phyloP scores from a whole-genome alignment of 2,888 invertebrate genomes.

The Euclidia mi region DNA sequence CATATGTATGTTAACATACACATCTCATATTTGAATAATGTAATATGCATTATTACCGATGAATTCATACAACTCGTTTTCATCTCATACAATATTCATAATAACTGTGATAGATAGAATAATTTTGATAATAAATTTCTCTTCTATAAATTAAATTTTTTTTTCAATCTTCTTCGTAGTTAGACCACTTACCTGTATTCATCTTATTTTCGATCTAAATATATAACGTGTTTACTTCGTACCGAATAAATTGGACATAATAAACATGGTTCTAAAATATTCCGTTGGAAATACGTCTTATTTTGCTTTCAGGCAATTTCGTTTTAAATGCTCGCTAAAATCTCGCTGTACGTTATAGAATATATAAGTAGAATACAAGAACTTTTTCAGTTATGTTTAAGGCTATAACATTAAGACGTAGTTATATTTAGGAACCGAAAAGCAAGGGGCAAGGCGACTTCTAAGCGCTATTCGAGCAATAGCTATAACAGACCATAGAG shows the following conservation, averaged over 20 bases:
- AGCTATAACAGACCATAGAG: too few relatives aligned
- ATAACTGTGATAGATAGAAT: background rate
- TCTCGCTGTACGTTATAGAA: too few relatives aligned
- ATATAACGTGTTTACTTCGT: background rate
- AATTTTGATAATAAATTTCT: background rate
- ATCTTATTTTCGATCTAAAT: background rate
- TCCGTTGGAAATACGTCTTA: background rate
- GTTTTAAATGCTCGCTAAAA: too few relatives aligned
- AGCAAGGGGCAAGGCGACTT: too few relatives aligned
- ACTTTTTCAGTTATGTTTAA: too few relatives aligned
- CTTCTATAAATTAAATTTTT: background rate
- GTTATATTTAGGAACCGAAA: too few relatives aligned
- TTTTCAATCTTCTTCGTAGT: conserved; percentile 2
- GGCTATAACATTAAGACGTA: too few relatives aligned
- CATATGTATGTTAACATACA: too few relatives aligned
- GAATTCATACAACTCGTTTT: conserved; percentile 3
- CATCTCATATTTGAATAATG: too few relatives aligned
- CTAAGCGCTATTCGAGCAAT: too few relatives aligned
- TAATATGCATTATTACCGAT: too few relatives aligned
- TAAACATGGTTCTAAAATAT: background rate
- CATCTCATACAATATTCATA: conserved; percentile 6
- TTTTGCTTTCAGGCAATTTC: background rate
- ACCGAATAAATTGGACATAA: background rate
- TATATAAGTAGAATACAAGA: too few relatives aligned
- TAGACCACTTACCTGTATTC: background rate